A percentile compares a stretch with the other conserved stretches of the same genome.
Conservation (phyloP, 2,888 invertebrate genomes). For the Melanargia galathea region DNA sequence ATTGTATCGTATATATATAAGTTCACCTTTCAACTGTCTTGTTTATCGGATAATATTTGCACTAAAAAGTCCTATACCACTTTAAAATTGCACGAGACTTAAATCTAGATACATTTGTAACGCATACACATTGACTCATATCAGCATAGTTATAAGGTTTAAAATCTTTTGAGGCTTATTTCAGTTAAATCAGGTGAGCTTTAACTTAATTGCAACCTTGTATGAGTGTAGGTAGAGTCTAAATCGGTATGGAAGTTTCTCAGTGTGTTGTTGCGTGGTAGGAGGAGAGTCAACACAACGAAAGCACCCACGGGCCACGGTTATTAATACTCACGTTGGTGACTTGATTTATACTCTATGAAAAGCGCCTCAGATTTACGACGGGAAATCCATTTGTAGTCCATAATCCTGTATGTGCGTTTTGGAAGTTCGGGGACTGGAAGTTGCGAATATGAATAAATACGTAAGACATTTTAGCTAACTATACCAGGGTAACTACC, state of each 20-base stretch:
- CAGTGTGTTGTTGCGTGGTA: conserved; percentile 12
- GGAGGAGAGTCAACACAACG: conserved; percentile 31
- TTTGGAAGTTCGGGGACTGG: conserved; percentile 25
- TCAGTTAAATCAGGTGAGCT: neutral
- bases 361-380: conserved; percentile 39
- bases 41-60: conserved; percentile 25
- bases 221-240: neutral
- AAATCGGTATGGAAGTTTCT: conserved; percentile 6
- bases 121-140: neutral
- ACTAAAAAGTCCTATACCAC: conserved; percentile 19
- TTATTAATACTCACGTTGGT: conserved; percentile 39
- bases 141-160: neutral
- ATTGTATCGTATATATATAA: neutral
- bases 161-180: conserved; percentile 1
- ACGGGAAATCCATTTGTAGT: conserved; percentile 38
- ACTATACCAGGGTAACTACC: neutral
- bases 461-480: conserved; percentile 4
- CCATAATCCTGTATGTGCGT: conserved; percentile 34
- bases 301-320: conserved; percentile 34
- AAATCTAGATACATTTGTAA: conserved; percentile 15
- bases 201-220: neutral
- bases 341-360: conserved; percentile 39
- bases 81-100: conserved; percentile 20
- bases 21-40: conserved; percentile 15
- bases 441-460: conserved; percentile 19